Evolutionary conservation across 2,888 invertebrate genomes (phyloP), one percentile per base, ranked within the genome.

Genomic region (Drosophila suboccidentalis): DNA sequence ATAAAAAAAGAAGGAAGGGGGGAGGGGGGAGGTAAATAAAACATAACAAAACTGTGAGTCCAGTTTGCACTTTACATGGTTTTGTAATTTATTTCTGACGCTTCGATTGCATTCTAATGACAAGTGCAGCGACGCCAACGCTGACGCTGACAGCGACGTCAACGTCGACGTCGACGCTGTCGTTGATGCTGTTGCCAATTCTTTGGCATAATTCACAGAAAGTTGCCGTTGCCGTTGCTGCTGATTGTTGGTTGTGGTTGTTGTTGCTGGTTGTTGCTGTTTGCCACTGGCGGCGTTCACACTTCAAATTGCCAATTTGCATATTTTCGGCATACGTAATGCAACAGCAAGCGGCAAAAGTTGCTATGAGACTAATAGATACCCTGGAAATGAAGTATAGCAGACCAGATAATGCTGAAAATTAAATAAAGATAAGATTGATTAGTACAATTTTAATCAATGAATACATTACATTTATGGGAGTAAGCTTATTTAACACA

Each of bases 61-160:
- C 86, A 82, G 86, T 85, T 71, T 87, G 82, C 84, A 87, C 84
- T 87, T 90, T 87, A 90, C 89, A 90, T 85, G 90, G 74, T 85
- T 90, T 90, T 90, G 87, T 90, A 90, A 90, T 90, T 90, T 90
- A 90, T 90, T 89, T 83, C 79, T 87, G 86, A 88, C 72, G 89
- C 84, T 86, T 74, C 87, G 87, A 85, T 85, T 87, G 87, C 86
- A 84, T 84, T 84, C 84, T 86, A 84, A 87, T 87, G 88, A 80
- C 84, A 84, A 84, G 84, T 85, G 83, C 84, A 78, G 64, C 36
- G 65, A 39, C 57, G 62, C 26, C 57, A 2, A 51, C 57, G 75
- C 15, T 36, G 29, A 59, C 67, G 53, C 3, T 36, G 47, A 15
- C 60, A 44, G 2, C 51, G 26, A 36, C 49, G 54, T 41, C 29